phyloP scores from a whole-genome alignment of 1,140 invertebrate species.

The Sarcophaga bullata region DNA sequence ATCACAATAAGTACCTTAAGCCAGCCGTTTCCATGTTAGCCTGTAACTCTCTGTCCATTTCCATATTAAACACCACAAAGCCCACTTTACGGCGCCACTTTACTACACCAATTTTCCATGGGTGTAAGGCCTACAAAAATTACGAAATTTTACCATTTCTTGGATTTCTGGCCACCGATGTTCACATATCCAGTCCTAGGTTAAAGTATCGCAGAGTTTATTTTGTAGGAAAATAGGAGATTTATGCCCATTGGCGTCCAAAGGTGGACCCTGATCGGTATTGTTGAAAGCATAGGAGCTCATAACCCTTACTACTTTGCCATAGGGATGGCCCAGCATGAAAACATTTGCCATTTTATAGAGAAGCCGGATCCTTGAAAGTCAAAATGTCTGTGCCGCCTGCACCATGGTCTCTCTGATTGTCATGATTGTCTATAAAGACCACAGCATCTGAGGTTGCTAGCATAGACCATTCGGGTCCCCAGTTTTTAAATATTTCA shows the following conservation, averaged over 20 bases:
- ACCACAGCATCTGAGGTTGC: conserved; percentile 69
- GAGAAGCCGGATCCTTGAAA: conserved; percentile 69
- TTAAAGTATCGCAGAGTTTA: conserved; percentile 72
- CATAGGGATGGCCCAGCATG: conserved; percentile 87
- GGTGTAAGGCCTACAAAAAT: conserved; percentile 70
- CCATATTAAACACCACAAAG: conserved; percentile 80
- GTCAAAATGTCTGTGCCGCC: conserved; percentile 71
- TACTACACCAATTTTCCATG: conserved; percentile 77
- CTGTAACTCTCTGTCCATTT: conserved; percentile 69
- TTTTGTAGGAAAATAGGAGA: conserved; percentile 74
- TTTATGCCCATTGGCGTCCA: conserved; percentile 71
- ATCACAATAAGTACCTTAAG: conserved; percentile 82
- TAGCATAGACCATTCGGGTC: conserved; percentile 70
- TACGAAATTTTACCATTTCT: conserved; percentile 83
- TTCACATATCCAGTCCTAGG: conserved; percentile 85
- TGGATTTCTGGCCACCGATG: conserved; percentile 86
- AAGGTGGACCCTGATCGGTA: conserved; percentile 73
- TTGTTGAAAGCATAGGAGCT: conserved; percentile 76
- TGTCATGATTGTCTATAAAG: conserved; percentile 76
- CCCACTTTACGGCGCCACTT: conserved; percentile 75
- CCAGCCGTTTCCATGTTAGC: conserved; percentile 73
- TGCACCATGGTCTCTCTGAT: conserved; percentile 71
- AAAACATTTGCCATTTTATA: conserved; percentile 82
- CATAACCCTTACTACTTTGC: conserved; percentile 77
- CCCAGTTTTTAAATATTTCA: conserved; percentile 69